These are phyloP conservation scores for Drosophila truncata DNA, from an alignment of 1,140 invertebrate genomes.

Conservation along the genomic window DNA sequence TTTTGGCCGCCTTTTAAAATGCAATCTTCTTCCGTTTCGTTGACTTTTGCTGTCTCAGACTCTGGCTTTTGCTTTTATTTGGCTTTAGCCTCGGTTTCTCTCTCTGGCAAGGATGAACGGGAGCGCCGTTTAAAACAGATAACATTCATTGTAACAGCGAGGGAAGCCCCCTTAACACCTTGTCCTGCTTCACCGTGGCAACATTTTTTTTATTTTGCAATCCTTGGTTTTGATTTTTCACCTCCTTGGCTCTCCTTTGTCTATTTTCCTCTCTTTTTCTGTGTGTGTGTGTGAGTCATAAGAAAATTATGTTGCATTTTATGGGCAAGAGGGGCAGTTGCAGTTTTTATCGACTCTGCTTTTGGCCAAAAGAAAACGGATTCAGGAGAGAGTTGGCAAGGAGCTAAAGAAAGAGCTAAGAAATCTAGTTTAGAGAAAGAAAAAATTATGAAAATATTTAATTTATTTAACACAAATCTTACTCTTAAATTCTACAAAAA, in stretches of 20 bases:
- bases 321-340: constrained; percentile 58
- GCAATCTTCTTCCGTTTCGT: constrained; percentile 81
- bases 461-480: neutral
- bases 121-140: constrained; percentile 77
- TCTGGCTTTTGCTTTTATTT: constrained; percentile 39
- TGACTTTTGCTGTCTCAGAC: constrained; percentile 74
- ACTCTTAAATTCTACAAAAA: neutral
- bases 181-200: neutral
- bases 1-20: constrained; percentile 62
- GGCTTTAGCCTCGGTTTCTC: constrained; percentile 2
- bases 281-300: constrained; percentile 70
- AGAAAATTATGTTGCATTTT: constrained; percentile 84
- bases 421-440: neutral
- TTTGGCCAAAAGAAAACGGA: constrained; percentile 32
- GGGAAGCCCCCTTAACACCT: constrained; percentile 28
- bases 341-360: constrained; percentile 69
- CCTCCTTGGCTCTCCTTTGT: constrained; percentile 14
- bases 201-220: constrained; percentile 7
- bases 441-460: neutral
- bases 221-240: constrained; percentile 37
- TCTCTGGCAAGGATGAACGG: constrained; percentile 61
- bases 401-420: constrained; percentile 14
- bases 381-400: constrained; percentile 53
- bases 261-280: neutral
- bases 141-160: constrained; percentile 77